Percentiles rank a stretch among this genome's conserved stretches.
phyloP scores from a whole-genome alignment of 2,888 invertebrate species.

The Elegia similella region DNA sequence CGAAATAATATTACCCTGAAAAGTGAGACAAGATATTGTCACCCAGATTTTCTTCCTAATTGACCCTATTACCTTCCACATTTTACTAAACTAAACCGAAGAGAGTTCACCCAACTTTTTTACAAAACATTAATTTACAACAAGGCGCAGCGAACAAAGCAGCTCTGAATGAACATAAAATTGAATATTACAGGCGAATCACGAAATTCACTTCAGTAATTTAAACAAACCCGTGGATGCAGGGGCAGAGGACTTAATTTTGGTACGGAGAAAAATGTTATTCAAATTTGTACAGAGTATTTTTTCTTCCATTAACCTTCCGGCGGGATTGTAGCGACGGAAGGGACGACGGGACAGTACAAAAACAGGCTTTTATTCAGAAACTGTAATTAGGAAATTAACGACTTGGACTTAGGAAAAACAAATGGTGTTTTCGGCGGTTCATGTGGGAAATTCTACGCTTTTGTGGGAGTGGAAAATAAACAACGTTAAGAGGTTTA shows the following conservation, averaged over 20 bases:
- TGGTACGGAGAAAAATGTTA: constrained; percentile 72
- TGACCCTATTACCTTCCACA: too few species aligned
- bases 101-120: background rate
- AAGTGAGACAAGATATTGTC: too few species aligned
- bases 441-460: constrained; percentile 55
- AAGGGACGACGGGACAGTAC: constrained; percentile 56
- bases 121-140: constrained; percentile 13
- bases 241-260: constrained; percentile 70
- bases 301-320: constrained; percentile 78
- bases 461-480: constrained; percentile 48
- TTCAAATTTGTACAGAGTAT: constrained; percentile 80
- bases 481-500: constrained; percentile 33
- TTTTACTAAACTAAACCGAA: too few species aligned
- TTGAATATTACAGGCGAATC: constrained; percentile 64
- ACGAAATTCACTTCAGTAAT: constrained; percentile 67
- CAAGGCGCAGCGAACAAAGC: constrained; percentile 28
- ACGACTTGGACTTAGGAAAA: constrained; percentile 66
- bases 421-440: constrained; percentile 64
- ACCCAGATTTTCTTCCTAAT: too few species aligned
- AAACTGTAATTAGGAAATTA: constrained; percentile 79
- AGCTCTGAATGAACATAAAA: constrained; percentile 42
- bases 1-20: too few species aligned
- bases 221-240: constrained; percentile 72
- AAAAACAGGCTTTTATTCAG: constrained; percentile 73
- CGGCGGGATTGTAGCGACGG: constrained; percentile 53